Base-by-base conservation (phyloP, 1,140 invertebrate species). In the Diorhabda carinulata region DNA sequence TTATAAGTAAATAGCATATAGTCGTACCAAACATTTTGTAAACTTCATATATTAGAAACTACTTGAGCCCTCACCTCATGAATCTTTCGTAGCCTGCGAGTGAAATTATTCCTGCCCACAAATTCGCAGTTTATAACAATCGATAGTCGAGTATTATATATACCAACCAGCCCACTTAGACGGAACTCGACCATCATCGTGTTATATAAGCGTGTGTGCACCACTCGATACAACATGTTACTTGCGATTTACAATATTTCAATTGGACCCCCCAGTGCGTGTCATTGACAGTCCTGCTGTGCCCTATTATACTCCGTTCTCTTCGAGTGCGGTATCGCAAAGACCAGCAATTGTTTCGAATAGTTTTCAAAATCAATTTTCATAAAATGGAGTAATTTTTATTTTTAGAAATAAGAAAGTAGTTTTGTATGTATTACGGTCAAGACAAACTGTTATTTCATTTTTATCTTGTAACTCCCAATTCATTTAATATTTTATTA, bases 211-310 rank as follows among this genome's bases (percentile, higher is more conserved):
- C n/a, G 47, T 52, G 47, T 52, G 47, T n/a, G 6, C 47, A 52
- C 2, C 6, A 52, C 47, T 52, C 47, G 47, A 52, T 52, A 52
- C 47, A 52, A n/a, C 47, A 52, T 52, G 47, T 52, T 52, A 52
- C 47, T 52, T 52, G 47, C 47, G 47, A 52, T 52, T 52, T 52
- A 52, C 47, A 52, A n/a, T 52, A 52, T 52, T 52, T 52, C 47
- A 52, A 52, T 52, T 52, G 47, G 47, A 52, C 47, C 47, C 47
- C 25, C 47, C n/a, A 52, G 47, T 52, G 6, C n/a, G 47, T 52
- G 47, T 52, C 47, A 52, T 3, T 52, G 47, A 52, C 47, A 52
- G 47, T 52, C n/a, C 47, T 52, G 47, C 47, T 52, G 47, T 52
- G 47, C 6, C 6, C 47, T 25, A 3, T n/a, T 52, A 52, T n/a